Conservation (phyloP, 2,113 vertebrate genomes). For the Thymallus thymallus region DNA sequence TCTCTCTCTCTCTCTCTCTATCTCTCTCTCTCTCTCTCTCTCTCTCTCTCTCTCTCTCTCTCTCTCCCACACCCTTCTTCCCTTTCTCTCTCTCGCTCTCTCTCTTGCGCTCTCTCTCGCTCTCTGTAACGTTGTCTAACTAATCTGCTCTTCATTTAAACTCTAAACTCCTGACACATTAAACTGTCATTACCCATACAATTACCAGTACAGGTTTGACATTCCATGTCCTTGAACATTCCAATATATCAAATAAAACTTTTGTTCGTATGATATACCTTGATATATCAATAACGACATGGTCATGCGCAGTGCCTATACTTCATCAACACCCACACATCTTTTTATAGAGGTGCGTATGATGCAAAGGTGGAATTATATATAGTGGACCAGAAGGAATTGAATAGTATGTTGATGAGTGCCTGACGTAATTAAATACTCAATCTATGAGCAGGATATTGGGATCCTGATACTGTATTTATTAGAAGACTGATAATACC, state of each 20-base stretch:
- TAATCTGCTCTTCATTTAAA: background rate
- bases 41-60: slow-evolving; percentile 22
- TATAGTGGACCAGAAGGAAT: background rate
- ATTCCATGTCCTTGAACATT: background rate
- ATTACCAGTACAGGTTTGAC: background rate
- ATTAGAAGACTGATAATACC: slow-evolving; percentile 24
- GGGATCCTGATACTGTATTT: slow-evolving; percentile 51
- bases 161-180: background rate
- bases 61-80: background rate
- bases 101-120: slow-evolving; percentile 68
- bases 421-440: slow-evolving; percentile 48
- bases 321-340: background rate
- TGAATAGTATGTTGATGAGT: background rate
- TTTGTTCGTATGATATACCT: background rate
- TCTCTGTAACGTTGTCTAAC: background rate
- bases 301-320: background rate
- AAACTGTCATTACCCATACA: background rate
- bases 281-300: too few species aligned
- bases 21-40: slow-evolving; percentile 31
- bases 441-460: slow-evolving; percentile 58
- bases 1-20: slow-evolving; percentile 61
- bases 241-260: background rate
- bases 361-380: background rate
- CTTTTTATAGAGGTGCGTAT: too few species aligned
- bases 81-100: background rate